Evolutionary conservation across 2,797 vertebrate genomes (phyloP).

Genomic region (Aythya fuligula): DNA sequence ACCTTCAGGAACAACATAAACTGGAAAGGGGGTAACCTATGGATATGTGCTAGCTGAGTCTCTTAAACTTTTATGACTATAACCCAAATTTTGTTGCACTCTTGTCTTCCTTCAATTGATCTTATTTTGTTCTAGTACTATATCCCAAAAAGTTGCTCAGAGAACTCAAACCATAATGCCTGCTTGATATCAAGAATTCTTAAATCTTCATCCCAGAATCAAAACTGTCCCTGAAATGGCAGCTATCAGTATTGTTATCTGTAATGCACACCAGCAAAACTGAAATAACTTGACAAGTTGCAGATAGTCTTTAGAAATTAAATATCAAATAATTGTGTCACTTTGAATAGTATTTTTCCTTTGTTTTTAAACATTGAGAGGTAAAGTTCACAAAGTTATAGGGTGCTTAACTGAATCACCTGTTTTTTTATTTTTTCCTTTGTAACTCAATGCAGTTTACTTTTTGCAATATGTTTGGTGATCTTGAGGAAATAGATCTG

Average conservation of each 20-base stretch:
- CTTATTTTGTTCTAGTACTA: neutral
- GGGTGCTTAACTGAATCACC: neutral
- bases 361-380: neutral
- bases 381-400: neutral
- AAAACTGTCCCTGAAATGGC: neutral
- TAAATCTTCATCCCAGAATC: neutral
- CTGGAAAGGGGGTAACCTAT: neutral
- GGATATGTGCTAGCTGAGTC: neutral
- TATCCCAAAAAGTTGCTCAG: neutral
- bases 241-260: neutral
- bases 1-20: neutral
- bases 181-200: neutral
- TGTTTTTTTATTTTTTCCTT: neutral
- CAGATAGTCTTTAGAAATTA: neutral
- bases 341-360: neutral
- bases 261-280: neutral
- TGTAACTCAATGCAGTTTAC: neutral
- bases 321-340: neutral
- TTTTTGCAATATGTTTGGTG: neutral
- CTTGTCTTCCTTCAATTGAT: neutral
- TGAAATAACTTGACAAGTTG: neutral
- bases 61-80: neutral
- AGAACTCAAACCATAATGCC: neutral
- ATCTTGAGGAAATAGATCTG: neutral
- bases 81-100: neutral